phyloP scores from a whole-genome alignment of 1,140 invertebrate species.

The Prorops nasuta region DNA sequence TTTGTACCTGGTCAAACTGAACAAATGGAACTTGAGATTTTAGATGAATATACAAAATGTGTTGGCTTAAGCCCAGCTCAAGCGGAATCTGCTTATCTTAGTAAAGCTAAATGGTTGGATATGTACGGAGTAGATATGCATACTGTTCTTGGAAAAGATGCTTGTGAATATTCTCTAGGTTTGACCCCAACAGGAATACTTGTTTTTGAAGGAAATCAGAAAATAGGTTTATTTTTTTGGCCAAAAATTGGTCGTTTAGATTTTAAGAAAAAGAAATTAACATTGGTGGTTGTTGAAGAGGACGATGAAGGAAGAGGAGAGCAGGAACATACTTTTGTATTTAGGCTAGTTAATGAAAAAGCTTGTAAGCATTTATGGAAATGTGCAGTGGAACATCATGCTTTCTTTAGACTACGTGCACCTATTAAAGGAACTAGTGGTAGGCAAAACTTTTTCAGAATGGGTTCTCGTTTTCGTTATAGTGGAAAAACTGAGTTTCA shows the following conservation, averaged over 20 bases:
- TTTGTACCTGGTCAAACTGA: conserved; percentile 93
- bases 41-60: conserved; percentile 86
- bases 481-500: conserved; percentile 95
- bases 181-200: conserved; percentile 96
- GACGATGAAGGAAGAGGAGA: conserved; percentile 86
- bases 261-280: conserved; percentile 95
- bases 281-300: conserved; percentile 93
- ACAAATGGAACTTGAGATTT: conserved; percentile 86
- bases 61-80: conserved; percentile 84
- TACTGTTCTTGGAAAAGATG: conserved; percentile 91
- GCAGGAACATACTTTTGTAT: conserved; percentile 86
- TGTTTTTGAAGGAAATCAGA: conserved; percentile 91
- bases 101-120: conserved; percentile 93
- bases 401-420: conserved; percentile 93
- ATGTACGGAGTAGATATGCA: conserved; percentile 98
- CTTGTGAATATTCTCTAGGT: conserved; percentile 93
- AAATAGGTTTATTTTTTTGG: conserved; percentile 99
- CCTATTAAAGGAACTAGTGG: conserved; percentile 86
- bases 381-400: conserved; percentile 98
- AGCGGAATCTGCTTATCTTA: conserved; percentile 88
- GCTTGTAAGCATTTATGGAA: conserved; percentile 99
- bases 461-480: conserved; percentile 95
- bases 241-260: conserved; percentile 91
- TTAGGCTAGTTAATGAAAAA: conserved; percentile 88
- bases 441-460: conserved; percentile 93